These are phyloP conservation scores for Zoroaster sp. DNA, from an alignment of 53 echinoderm and acorn worm genomes.

Conservation along the genomic window DNA sequence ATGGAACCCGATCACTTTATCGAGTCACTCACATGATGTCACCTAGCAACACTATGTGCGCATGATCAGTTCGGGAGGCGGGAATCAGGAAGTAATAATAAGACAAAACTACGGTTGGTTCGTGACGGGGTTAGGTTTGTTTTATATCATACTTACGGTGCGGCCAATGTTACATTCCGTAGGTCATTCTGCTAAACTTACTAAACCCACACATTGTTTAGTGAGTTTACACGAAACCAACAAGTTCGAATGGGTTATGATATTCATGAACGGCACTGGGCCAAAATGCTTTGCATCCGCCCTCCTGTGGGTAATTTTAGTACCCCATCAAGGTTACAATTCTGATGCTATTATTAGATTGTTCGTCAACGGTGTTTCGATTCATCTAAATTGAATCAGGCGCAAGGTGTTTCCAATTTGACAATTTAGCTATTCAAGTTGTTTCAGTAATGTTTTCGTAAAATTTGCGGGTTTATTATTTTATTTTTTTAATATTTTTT, in stretches of 20 bases:
- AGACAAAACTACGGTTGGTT: neutral
- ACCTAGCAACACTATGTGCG: neutral
- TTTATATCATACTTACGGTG: neutral
- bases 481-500: no score
- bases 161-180: neutral
- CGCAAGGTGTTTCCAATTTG: neutral
- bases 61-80: neutral
- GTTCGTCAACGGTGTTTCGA: neutral
- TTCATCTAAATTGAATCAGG: neutral
- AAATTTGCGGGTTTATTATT: no score
- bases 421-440: neutral
- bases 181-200: no score
- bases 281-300: neutral
- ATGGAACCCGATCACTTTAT: neutral
- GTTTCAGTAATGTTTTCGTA: no score
- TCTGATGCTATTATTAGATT: neutral
- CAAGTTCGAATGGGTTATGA: neutral
- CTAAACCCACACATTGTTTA: neutral
- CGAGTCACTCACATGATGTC: conserved; percentile 57
- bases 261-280: neutral
- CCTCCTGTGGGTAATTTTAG: neutral
- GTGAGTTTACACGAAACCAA: neutral
- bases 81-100: no score
- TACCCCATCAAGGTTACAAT: neutral
- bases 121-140: neutral